Percentiles rank a stretch among this genome's conserved stretches.
These are phyloP conservation scores for Phrynocephalus guinanensis DNA, from an alignment of 2,797 vertebrate species.

Conservation along the genomic window DNA sequence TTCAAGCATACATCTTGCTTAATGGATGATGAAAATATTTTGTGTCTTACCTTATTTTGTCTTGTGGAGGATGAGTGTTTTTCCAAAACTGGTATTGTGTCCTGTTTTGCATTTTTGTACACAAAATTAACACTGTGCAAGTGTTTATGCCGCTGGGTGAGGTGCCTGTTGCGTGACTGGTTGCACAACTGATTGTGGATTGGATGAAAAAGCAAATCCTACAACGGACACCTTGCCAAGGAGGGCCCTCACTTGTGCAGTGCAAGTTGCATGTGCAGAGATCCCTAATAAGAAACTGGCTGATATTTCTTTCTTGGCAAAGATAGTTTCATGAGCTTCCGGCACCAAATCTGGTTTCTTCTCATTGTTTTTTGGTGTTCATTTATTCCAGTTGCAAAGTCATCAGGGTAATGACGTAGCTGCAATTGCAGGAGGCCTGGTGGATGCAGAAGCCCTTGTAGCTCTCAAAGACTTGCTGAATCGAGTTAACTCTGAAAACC, in stretches of 20 bases:
- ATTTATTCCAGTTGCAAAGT: slow-evolving; percentile 83
- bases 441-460: slow-evolving; percentile 92
- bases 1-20: not conserved
- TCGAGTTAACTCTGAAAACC: slow-evolving; percentile 87
- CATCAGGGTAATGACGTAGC: slow-evolving; percentile 86
- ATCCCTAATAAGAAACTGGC: not conserved
- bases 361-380: not conserved
- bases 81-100: not conserved
- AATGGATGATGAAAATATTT: not conserved
- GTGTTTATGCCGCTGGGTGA: no score
- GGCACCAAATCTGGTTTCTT: not conserved
- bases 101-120: no score
- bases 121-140: no score
- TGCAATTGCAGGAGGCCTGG: slow-evolving; percentile 92
- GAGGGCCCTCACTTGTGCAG: no score
- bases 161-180: no score
- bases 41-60: not conserved
- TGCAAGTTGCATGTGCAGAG: no score
- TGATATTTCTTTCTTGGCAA: not conserved
- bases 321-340: slow-evolving; percentile 7
- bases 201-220: no score
- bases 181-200: no score
- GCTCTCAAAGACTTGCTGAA: slow-evolving; percentile 95
- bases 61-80: not conserved
- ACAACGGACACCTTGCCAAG: no score